Evolutionary conservation across 2,888 invertebrate genomes (phyloP).

Genomic region (Cotesia congregata): DNA sequence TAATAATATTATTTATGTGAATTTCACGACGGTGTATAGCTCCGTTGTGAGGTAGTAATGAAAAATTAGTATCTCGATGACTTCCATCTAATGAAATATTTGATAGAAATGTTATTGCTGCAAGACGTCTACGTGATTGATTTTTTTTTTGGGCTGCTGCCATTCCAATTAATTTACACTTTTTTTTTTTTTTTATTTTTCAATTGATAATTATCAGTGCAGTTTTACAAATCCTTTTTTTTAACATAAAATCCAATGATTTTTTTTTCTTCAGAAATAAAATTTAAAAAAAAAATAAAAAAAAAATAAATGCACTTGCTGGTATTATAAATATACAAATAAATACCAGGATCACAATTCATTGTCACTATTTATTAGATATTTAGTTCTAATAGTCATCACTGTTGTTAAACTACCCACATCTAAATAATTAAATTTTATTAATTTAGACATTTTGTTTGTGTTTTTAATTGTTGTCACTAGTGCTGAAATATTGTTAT

Average conservation of each 20-base stretch:
- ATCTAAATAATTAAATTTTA: constrained; percentile 39
- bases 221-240: neutral
- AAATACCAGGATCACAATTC: constrained; percentile 62
- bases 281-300: neutral
- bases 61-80: constrained; percentile 80
- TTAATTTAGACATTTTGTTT: constrained; percentile 21
- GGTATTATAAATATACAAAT: constrained; percentile 19
- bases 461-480: neutral
- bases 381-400: constrained; percentile 64
- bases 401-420: constrained; percentile 51
- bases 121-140: constrained; percentile 87
- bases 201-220: neutral
- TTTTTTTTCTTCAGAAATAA: no score
- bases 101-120: constrained; percentile 93
- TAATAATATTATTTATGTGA: neutral
- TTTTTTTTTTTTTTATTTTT: constrained; percentile 15
- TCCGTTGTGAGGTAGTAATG: constrained; percentile 70
- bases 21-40: constrained; percentile 51
- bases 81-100: constrained; percentile 96
- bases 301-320: neutral
- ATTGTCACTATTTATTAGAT: constrained; percentile 57
- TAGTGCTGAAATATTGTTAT: neutral
- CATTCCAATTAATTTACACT: constrained; percentile 63
- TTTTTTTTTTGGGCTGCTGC: constrained; percentile 73
- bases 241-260: neutral